phyloP scores from a whole-genome alignment of 2,888 invertebrate genomes.

The Endomychus coccineus region DNA sequence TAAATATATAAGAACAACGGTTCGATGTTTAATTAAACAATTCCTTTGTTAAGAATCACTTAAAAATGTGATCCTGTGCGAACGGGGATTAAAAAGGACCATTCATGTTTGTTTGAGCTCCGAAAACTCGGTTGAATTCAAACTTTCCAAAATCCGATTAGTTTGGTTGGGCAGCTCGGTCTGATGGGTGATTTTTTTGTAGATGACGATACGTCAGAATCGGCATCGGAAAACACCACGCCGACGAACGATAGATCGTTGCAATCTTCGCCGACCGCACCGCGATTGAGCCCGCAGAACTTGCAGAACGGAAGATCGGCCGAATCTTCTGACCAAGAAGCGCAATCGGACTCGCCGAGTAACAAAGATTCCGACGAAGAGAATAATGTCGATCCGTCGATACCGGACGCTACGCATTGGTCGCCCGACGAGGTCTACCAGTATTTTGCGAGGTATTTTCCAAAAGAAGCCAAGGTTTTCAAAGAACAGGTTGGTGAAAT shows the following conservation, averaged over 20 bases:
- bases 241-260: slow-evolving; percentile 28
- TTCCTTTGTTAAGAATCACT: too few species aligned
- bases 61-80: too few species aligned
- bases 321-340: slow-evolving; percentile 12
- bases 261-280: slow-evolving; percentile 34
- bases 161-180: too few species aligned
- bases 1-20: too few species aligned
- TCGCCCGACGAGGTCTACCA: slow-evolving; percentile 72
- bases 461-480: slow-evolving; percentile 73
- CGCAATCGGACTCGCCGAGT: slow-evolving; percentile 33
- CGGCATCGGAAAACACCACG: slow-evolving; percentile 25
- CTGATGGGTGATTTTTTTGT: not conserved
- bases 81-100: too few species aligned
- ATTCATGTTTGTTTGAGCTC: too few species aligned
- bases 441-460: slow-evolving; percentile 71
- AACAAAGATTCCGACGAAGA: slow-evolving; percentile 38
- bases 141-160: too few species aligned
- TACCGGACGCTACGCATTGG: slow-evolving; percentile 79
- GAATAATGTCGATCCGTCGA: slow-evolving; percentile 52
- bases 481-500: slow-evolving; percentile 79
- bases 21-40: too few species aligned
- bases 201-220: slow-evolving; percentile 21
- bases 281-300: slow-evolving; percentile 38
- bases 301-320: slow-evolving; percentile 3
- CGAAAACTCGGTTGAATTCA: too few species aligned